Conservation (phyloP, 2,797 vertebrate genomes). For the Tadarida brasiliensis region DNA sequence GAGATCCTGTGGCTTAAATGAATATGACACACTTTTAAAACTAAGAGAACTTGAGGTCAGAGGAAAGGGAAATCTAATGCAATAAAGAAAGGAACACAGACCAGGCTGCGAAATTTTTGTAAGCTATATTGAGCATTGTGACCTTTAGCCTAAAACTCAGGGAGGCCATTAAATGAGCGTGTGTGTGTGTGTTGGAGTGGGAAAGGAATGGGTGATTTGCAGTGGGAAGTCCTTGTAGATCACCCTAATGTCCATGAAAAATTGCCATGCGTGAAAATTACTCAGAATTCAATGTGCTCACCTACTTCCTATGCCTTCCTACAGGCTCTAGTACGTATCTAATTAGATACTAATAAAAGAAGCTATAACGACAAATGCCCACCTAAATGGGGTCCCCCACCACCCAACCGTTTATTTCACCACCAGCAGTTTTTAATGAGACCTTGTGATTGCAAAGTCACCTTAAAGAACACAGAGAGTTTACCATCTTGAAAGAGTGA, state of each 20-base stretch:
- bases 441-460: slow-evolving; percentile 61
- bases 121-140: not conserved
- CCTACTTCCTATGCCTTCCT: slow-evolving; percentile 15
- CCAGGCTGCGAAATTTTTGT: not conserved
- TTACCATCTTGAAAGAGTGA: slow-evolving; percentile 67
- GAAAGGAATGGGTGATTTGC: not conserved
- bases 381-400: not conserved
- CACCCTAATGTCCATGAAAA: not conserved
- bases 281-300: slow-evolving; percentile 50
- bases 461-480: slow-evolving; percentile 35
- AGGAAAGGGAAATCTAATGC: not conserved
- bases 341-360: slow-evolving; percentile 70
- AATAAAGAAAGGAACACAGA: not conserved
- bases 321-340: slow-evolving; percentile 30
- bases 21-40: not conserved
- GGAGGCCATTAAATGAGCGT: not conserved
- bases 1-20: not conserved
- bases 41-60: not conserved
- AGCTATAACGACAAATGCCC: slow-evolving; percentile 18
- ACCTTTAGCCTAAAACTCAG: not conserved
- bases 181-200: not conserved
- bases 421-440: slow-evolving; percentile 58
- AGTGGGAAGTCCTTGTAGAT: not conserved
- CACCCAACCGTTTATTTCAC: slow-evolving; percentile 44
- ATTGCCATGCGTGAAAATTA: not conserved